Base-by-base conservation (phyloP, 2,888 invertebrate species). In the Cosmorhoe ocellata region DNA sequence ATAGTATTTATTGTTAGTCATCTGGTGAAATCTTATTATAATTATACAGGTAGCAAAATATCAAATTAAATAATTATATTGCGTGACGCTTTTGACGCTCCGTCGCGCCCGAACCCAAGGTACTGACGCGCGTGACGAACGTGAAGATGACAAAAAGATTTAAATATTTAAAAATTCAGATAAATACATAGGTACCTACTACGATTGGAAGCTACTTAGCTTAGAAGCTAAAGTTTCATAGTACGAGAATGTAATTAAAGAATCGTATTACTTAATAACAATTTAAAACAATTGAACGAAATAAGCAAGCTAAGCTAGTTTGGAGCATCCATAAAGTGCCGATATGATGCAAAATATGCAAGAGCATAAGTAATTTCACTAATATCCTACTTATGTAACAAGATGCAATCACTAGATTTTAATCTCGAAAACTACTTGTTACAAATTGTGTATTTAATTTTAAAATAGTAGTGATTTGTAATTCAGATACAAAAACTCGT, bases 51-150 rank as follows among this genome's bases (percentile, higher is more conserved):
- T 18, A 18, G 18, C 18, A 64, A 64, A 61, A 42, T 50, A 54
- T 48, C 47, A 38, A 44, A 51, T 61, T 50, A 51, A 52, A 51
- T 43, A 58, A 32, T 50, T 46, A 22, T 31, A 1, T 34, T 47
- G 51, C 58, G 57, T 65, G 61, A 57, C 56, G 53, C 38, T 46
- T 40, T 57, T 44, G 51, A 64, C 55, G 72, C 58, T 59, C 58
- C 48, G 59, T 59, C 66, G 60, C 63, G 62, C 42, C 70, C 67
- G 63, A 69, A 64, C 2, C 18, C 2, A 18, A 18, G n/a, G n/a
- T n/a, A n/a, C n/a, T n/a, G n/a, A 60, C 64, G 24, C 41, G 71
- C 68, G 62, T 73, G 64, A 59, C 27, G 2, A 13, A 38, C 5
- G 5, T 7, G 9, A 12, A 4, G 9, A 26, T 37, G 3, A 26